Conservation (phyloP, 2,113 vertebrate genomes). For the Montifringilla adamsi region DNA sequence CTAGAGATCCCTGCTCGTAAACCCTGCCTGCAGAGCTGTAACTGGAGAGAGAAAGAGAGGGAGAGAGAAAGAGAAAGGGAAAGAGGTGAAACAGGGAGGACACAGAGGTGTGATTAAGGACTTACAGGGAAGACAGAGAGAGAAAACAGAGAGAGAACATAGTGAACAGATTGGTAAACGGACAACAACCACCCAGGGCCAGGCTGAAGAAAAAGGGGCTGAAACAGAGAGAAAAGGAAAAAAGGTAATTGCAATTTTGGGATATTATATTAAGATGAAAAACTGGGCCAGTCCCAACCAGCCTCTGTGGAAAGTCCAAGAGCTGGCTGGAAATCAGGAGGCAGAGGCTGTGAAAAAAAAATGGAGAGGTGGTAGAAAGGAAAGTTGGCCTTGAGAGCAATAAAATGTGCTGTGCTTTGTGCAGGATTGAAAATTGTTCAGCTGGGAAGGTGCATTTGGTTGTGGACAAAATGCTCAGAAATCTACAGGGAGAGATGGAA, state of each 20-base stretch:
- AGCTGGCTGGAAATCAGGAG: not conserved
- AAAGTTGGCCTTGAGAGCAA: not conserved
- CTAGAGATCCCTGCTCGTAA: constrained; percentile 11
- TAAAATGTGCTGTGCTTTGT: not conserved
- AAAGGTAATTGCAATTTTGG: not conserved
- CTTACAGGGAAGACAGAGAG: not conserved
- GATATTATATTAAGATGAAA: not conserved
- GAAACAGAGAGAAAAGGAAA: not conserved
- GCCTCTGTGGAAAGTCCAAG: not conserved
- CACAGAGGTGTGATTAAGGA: not conserved
- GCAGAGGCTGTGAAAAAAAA: not conserved
- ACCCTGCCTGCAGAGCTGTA: not conserved
- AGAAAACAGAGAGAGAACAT: not conserved
- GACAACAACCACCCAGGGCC: not conserved
- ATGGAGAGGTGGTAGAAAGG: not conserved
- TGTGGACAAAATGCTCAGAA: not conserved
- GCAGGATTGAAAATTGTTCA: not conserved
- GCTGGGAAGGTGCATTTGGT: not conserved
- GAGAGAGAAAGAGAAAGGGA: not conserved
- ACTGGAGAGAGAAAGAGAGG: not conserved
- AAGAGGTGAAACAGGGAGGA: not conserved
- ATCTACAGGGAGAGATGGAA: not conserved
- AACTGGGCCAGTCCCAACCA: not conserved
- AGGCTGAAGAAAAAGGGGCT: not conserved
- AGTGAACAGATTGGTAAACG: not conserved